phyloP scores from a whole-genome alignment of 2,888 invertebrate genomes.

The Hartigia nigra region DNA sequence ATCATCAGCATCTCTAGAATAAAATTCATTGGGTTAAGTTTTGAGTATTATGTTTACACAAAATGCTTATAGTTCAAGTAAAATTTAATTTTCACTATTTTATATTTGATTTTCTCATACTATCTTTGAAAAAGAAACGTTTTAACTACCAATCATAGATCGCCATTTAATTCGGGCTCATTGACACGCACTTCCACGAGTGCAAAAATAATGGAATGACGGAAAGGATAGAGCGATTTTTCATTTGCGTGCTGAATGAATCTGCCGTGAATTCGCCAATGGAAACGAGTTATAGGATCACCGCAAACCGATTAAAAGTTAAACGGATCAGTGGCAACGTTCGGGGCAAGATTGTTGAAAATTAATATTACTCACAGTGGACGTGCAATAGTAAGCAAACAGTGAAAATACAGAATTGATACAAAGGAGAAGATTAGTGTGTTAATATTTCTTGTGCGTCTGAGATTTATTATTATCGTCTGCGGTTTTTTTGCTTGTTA shows the following conservation, averaged over 20 bases:
- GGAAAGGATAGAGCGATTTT: constrained; percentile 14
- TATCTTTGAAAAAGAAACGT: background rate
- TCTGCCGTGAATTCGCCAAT: constrained; percentile 1
- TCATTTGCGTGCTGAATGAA: constrained; percentile 8
- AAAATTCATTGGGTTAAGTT: background rate
- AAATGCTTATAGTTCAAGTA: too few species aligned
- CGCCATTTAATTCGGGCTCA: background rate
- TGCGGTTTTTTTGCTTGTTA: background rate
- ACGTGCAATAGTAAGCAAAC: background rate
- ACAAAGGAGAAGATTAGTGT: background rate
- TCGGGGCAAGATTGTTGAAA: constrained; percentile 6
- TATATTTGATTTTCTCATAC: background rate
- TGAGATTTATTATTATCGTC: background rate
- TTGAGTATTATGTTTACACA: background rate
- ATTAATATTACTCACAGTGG: constrained; percentile 16
- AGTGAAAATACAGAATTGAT: background rate
- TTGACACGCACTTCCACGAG: background rate
- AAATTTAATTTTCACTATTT: background rate
- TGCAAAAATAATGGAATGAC: background rate
- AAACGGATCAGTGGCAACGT: constrained; percentile 19
- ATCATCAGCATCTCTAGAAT: background rate
- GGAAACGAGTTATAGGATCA: constrained; percentile 17
- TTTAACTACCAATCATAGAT: background rate
- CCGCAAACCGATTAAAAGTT: constrained; percentile 24
- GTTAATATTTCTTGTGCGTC: background rate